Percentiles rank a stretch among this genome's conserved stretches.
phyloP scores from a whole-genome alignment of 2,113 vertebrate genomes.

The Ancistrus triradiatus region DNA sequence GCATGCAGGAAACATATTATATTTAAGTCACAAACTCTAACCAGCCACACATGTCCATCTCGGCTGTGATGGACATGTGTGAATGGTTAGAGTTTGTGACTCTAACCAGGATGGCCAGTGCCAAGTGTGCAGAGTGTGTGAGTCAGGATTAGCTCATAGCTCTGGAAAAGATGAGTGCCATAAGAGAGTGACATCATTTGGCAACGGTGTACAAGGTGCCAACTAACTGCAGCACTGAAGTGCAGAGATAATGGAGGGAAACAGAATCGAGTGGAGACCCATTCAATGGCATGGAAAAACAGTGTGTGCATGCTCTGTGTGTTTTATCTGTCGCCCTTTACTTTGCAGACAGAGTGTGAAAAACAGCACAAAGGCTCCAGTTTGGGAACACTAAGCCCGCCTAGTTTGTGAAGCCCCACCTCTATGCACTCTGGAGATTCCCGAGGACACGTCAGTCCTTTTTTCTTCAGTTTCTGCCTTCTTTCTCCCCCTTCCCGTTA shows the following conservation, averaged over 20 bases:
- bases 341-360: conserved; percentile 21
- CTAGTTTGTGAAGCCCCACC: conserved; percentile 41
- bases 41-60: conserved; percentile 9
- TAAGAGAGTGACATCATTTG: conserved; percentile 41
- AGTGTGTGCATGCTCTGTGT: no score
- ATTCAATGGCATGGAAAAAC: not conserved
- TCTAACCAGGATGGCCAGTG: no score
- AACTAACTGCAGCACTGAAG: conserved; percentile 41
- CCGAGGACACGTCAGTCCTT: not conserved
- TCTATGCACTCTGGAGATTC: not conserved
- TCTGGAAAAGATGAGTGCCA: conserved; percentile 46
- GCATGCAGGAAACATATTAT: conserved; percentile 2
- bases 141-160: conserved; percentile 30
- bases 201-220: conserved; percentile 43
- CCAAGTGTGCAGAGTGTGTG: conserved; percentile 20
- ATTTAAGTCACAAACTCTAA: conserved; percentile 24
- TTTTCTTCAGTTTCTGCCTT: conserved; percentile 37
- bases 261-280: conserved; percentile 24
- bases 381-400: conserved; percentile 25
- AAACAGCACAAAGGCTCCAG: conserved; percentile 41
- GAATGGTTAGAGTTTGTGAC: not conserved
- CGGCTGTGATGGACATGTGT: not conserved
- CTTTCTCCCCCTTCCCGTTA: conserved; percentile 52
- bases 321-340: not conserved
- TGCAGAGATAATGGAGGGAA: conserved; percentile 39